Conservation (phyloP, 2,113 vertebrate species). For the Zapus hudsonius region DNA sequence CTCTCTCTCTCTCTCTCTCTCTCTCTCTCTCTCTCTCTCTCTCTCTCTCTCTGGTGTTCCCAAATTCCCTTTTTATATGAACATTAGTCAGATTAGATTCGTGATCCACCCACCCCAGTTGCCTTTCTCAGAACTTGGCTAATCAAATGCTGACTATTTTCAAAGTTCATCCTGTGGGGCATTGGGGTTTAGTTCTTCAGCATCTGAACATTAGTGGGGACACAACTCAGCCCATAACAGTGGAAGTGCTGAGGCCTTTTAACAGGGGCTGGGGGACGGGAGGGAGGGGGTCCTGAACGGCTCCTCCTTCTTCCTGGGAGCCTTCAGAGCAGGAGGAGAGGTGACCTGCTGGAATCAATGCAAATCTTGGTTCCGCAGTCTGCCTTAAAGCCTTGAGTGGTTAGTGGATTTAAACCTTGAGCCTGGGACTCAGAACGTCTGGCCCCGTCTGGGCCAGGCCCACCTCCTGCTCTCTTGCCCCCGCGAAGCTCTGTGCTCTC, state of each 20-base stretch:
- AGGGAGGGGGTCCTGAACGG: neutral
- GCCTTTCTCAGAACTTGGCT: neutral
- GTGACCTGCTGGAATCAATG: too few species aligned
- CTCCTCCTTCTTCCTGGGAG: neutral
- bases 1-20: too few species aligned
- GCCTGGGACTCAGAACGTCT: neutral
- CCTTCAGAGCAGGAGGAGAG: neutral
- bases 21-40: too few species aligned
- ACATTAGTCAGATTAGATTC: neutral
- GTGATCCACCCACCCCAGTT: neutral
- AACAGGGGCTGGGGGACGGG: neutral
- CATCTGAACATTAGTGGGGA: neutral
- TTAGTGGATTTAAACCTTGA: neutral
- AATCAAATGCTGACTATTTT: neutral
- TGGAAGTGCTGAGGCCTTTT: neutral
- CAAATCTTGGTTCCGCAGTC: rapidly evolving
- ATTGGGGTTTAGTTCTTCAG: neutral
- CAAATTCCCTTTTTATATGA: neutral
- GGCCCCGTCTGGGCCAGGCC: neutral
- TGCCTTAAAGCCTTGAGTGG: neutral
- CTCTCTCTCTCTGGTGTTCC: too few species aligned
- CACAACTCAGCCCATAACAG: neutral
- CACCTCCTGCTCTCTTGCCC: rapidly evolving
- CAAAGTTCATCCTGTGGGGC: neutral
- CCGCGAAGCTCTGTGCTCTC: too few species aligned